A percentile compares a stretch with the other conserved stretches of the same genome.
phyloP scores from a whole-genome alignment of 1,140 invertebrate species.

The Zaprionus tsacasi region DNA sequence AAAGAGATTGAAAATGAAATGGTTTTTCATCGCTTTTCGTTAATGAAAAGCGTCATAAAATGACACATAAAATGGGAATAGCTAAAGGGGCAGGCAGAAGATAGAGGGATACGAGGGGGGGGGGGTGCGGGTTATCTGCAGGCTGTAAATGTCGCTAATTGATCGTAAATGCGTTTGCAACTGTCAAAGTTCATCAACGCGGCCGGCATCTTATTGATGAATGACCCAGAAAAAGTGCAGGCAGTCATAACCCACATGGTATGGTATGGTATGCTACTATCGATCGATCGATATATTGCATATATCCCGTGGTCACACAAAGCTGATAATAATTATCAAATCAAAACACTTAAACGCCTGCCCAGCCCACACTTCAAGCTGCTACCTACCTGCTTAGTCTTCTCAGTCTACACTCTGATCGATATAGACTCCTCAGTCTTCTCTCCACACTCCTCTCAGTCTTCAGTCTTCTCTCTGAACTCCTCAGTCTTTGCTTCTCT shows the following conservation, averaged over 20 bases:
- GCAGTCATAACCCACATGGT: neutral
- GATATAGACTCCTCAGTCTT: too few relatives aligned
- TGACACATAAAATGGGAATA: conserved; percentile 67
- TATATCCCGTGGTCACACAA: conserved; percentile 70
- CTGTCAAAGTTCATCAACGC: conserved; percentile 37
- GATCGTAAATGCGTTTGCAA: conserved; percentile 66
- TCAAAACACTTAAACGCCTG: conserved; percentile 83
- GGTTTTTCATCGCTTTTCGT: conserved; percentile 70
- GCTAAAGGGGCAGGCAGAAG: conserved; percentile 18
- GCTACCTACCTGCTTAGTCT: too few relatives aligned
- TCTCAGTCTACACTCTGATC: too few relatives aligned
- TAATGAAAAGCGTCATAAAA: conserved; percentile 77
- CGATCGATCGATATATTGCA: conserved; percentile 65
- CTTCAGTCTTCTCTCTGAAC: too few relatives aligned
- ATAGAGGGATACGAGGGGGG: neutral
- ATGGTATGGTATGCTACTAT: conserved; percentile 26
- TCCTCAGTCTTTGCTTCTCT: neutral
- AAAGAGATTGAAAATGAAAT: conserved; percentile 57
- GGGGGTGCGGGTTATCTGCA: neutral
- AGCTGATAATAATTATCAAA: conserved; percentile 84
- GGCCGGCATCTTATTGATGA: conserved; percentile 63
- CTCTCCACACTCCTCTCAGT: neutral
- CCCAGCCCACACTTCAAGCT: conserved; percentile 53
- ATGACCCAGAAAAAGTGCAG: conserved; percentile 64
- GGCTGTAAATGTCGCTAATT: conserved; percentile 75